phyloP scores from a whole-genome alignment of 2,888 invertebrate genomes.

The Lobophora halterata region DNA sequence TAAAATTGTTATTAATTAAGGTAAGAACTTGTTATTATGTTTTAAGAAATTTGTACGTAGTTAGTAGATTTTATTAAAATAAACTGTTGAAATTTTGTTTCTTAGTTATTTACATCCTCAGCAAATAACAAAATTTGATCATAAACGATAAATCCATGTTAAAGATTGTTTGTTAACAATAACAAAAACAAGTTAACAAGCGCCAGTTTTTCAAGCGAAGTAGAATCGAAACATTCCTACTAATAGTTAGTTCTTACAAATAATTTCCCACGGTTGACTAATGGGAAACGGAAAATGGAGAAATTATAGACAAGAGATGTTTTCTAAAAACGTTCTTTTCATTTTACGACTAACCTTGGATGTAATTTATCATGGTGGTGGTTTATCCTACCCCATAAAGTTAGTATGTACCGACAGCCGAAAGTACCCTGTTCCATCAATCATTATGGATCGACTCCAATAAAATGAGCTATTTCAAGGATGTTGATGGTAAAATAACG shows the following conservation, averaged over 20 bases:
- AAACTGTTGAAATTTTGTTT: no score
- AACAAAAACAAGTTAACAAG: constrained; percentile 3
- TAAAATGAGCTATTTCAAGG: not conserved
- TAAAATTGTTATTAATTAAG: no score
- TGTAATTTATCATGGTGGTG: constrained; percentile 1
- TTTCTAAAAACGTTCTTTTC: constrained; percentile 19
- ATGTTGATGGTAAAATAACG: constrained; percentile 9
- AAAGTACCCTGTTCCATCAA: no score
- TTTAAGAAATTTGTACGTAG: no score
- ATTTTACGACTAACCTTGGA: constrained; percentile 3
- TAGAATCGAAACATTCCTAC: constrained; percentile 9
- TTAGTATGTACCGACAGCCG: no score
- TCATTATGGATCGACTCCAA: not conserved
- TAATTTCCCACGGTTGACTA: constrained; percentile 33
- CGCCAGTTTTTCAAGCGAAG: constrained; percentile 7
- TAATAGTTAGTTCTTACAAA: constrained; percentile 8
- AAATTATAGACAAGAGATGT: constrained; percentile 18
- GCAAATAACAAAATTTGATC: constrained; percentile 2
- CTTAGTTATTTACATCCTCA: constrained; percentile 3
- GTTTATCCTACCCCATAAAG: constrained; percentile 4
- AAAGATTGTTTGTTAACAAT: not conserved
- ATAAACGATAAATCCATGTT: constrained; percentile 1
- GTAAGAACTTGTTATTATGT: no score
- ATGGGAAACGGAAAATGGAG: constrained; percentile 36
- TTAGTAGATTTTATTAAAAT: no score